These are phyloP conservation scores for Heliconius melpomene DNA, from an alignment of 1,140 invertebrate genomes.

Conservation along the genomic window DNA sequence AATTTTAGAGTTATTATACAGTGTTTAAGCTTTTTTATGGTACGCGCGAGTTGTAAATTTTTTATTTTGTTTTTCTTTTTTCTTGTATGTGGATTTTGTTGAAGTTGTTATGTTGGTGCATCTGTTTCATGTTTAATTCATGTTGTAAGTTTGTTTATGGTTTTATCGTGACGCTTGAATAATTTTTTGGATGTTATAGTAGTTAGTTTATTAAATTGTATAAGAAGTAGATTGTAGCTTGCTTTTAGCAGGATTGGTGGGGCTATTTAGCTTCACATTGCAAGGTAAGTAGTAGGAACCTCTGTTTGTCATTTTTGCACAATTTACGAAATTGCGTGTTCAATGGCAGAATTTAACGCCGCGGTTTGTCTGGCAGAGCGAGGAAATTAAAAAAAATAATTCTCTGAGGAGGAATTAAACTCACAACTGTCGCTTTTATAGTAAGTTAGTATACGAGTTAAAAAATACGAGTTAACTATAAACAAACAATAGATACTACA, in stretches of 20 bases:
- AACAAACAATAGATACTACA: background rate
- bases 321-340: too few species aligned
- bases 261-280: too few species aligned
- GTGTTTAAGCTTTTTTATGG: constrained; percentile 13
- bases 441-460: background rate
- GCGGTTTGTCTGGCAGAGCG: too few species aligned
- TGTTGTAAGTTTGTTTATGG: constrained; percentile 1
- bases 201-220: too few species aligned
- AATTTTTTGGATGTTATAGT: too few species aligned
- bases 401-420: too few species aligned
- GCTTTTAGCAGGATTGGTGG: too few species aligned
- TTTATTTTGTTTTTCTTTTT: background rate
- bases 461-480: background rate
- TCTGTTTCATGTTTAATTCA: constrained; percentile 6
- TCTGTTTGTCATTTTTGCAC: too few species aligned
- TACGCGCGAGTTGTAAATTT: constrained; percentile 2
- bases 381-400: too few species aligned
- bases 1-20: constrained; percentile 18
- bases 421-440: background rate
- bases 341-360: too few species aligned
- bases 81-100: background rate
- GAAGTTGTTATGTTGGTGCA: background rate
- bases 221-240: too few species aligned
- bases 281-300: too few species aligned
- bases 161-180: background rate